phyloP scores from a whole-genome alignment of 2,888 invertebrate species.

The Parochlus steinenii region DNA sequence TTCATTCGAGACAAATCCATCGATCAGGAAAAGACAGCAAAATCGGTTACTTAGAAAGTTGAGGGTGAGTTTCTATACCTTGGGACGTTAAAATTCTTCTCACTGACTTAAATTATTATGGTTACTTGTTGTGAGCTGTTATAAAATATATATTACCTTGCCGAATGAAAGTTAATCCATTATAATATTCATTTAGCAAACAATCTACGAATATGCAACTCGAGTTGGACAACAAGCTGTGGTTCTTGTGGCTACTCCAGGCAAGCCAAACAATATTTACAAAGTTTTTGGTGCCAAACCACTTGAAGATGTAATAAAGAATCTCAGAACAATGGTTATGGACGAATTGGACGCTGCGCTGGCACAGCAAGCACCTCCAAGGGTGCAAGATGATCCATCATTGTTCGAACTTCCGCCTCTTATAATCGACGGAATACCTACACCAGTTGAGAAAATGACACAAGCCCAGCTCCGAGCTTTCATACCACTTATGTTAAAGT shows the following conservation, averaged over 20 bases:
- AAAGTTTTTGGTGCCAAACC: slow-evolving; percentile 96
- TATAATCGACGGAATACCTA: slow-evolving; percentile 94
- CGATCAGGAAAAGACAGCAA: slow-evolving; percentile 88
- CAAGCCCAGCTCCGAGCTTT: slow-evolving; percentile 93
- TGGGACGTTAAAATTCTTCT: slow-evolving; percentile 3
- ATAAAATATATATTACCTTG: neutral
- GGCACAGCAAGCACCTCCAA: slow-evolving; percentile 82
- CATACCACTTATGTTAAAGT: slow-evolving; percentile 95
- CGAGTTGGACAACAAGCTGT: slow-evolving; percentile 95
- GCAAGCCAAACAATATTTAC: slow-evolving; percentile 89
- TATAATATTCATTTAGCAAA: slow-evolving; percentile 48
- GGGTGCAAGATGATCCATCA: slow-evolving; percentile 66
- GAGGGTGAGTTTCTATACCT: slow-evolving; percentile 55
- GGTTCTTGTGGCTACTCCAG: slow-evolving; percentile 88
- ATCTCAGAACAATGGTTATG: slow-evolving; percentile 80
- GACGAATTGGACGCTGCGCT: slow-evolving; percentile 86
- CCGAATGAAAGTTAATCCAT: slow-evolving; percentile 12
- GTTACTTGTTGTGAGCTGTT: neutral
- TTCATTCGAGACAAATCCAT: slow-evolving; percentile 93
- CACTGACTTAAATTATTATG: neutral
- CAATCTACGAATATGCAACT: slow-evolving; percentile 93
- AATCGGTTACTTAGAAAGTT: slow-evolving; percentile 78
- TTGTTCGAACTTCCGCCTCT: slow-evolving; percentile 90
- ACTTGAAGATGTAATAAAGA: slow-evolving; percentile 86
- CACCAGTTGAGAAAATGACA: slow-evolving; percentile 98